A percentile compares a stretch with the other conserved stretches of the same genome.
Evolutionary conservation across 2,113 vertebrate species (phyloP).

Genomic region (Cettia cetti): DNA sequence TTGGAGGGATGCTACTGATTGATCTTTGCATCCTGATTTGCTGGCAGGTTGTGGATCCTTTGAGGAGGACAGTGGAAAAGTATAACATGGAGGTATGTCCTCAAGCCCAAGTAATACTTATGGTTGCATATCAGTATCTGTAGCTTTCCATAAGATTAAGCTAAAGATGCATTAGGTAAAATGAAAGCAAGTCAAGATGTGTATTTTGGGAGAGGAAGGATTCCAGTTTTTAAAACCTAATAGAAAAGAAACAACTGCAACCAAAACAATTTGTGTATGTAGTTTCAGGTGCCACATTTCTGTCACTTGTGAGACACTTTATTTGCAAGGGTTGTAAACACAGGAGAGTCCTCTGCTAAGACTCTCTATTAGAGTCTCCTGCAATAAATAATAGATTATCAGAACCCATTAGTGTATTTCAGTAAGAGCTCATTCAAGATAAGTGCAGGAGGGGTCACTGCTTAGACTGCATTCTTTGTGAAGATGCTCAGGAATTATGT

Average conservation of each 20-base stretch:
- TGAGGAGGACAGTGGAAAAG: conserved; percentile 94
- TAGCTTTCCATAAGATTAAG: background rate
- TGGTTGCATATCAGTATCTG: background rate
- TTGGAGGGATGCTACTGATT: conserved; percentile 97
- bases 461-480: conserved; percentile 36
- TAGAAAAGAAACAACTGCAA: background rate
- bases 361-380: conserved; percentile 37
- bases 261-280: background rate
- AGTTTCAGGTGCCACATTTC: background rate
- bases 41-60: conserved; percentile 98
- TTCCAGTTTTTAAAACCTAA: background rate
- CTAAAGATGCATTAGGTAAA: background rate
- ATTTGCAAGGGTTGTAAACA: conserved; percentile 32
- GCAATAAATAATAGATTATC: conserved; percentile 74
- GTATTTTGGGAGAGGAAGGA: background rate
- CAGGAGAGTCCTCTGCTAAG: conserved; percentile 24
- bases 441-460: conserved; percentile 47
- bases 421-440: conserved; percentile 53
- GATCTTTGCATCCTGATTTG: conserved; percentile 99
- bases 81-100: conserved; percentile 96
- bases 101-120: background rate
- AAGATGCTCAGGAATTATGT: conserved; percentile 29
- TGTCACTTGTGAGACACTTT: conserved; percentile 26
- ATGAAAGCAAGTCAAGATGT: background rate
- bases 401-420: conserved; percentile 68